Base-by-base conservation (phyloP, 1,140 invertebrate species). In the Parapsyche elsis region DNA sequence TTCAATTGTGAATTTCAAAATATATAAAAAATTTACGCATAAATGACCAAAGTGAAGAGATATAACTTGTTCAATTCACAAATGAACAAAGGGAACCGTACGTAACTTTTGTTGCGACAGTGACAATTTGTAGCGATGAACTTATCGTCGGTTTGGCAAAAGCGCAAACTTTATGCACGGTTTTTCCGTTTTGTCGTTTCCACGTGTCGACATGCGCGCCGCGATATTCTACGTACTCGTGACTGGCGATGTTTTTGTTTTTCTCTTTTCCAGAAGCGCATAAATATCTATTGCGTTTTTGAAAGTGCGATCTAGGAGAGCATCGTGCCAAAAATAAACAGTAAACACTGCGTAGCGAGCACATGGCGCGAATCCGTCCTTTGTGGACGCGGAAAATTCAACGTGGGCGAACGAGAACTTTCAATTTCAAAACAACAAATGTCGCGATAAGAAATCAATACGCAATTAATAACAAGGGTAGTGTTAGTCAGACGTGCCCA, bases 161-260 rank as follows among this genome's bases (percentile, higher is more conserved):
- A n/a, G 57, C 9, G 9, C 57, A 61, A 19, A 21, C 16, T 38
- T 53, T 23, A 10, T 26, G 64, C 64, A 12, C 24, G 21, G 24
- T 14, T 26, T 67, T 67, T 67, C 64, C 64, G 23, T 26, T 67
- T 26, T 67, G 64, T 67, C 64, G 21, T 30, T 67, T 67, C 64
- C 64, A 67, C 64, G 64, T 67, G 64, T 26, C 24, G 21, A 23
- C 12, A 4, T 26, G 2, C n/a, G 5, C 26, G 12, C 4, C 9
- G n/a, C 9, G 21, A n/a, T n/a, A n/a, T n/a, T n/a, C n/a, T n/a
- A n/a, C n/a, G 21, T 21, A 0, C 59, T 61, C 59, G 59, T 61
- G 59, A 61, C 21, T 5, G 2, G 59, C 7, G 49, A 53, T 16
- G 49, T 53, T 16, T 61, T 61, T 61, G 59, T 61, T 61, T 61